A percentile compares a stretch with the other conserved stretches of the same genome.
Evolutionary conservation across 2,113 vertebrate genomes (phyloP).

Genomic region (Cyrtonyx montezumae): DNA sequence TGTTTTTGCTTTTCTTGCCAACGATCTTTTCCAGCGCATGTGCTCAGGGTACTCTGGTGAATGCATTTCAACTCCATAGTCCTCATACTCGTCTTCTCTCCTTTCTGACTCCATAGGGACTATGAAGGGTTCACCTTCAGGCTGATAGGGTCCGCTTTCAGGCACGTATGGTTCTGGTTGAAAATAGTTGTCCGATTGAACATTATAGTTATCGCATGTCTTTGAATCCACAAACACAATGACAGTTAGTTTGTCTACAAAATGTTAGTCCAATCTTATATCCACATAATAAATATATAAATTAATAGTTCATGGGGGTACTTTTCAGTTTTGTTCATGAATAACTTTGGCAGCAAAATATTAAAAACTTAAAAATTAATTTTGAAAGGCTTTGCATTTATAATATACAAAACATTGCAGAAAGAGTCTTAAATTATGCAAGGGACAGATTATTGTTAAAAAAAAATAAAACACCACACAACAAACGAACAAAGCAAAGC

Average conservation of each 20-base stretch:
- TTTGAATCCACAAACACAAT: slow-evolving; percentile 72
- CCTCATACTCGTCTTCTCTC: slow-evolving; percentile 86
- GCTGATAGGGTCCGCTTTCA: slow-evolving; percentile 84
- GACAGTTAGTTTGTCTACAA: slow-evolving; percentile 50
- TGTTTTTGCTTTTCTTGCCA: slow-evolving; percentile 76
- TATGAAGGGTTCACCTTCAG: slow-evolving; percentile 84
- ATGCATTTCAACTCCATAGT: slow-evolving; percentile 86
- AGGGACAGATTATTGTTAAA: not conserved
- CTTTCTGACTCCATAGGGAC: slow-evolving; percentile 82
- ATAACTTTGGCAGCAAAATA: slow-evolving; percentile 15
- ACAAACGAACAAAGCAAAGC: not conserved
- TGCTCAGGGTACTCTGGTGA: slow-evolving; percentile 74
- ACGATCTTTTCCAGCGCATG: slow-evolving; percentile 86
- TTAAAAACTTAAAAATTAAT: not conserved
- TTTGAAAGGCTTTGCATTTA: slow-evolving; percentile 39
- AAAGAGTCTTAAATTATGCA: slow-evolving; percentile 55
- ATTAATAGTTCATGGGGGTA: slow-evolving; percentile 34
- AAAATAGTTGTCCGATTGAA: slow-evolving; percentile 91
- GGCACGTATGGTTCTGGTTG: slow-evolving; percentile 89
- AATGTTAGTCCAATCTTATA: slow-evolving; percentile 54
- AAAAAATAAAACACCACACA: not conserved
- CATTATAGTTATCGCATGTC: slow-evolving; percentile 77
- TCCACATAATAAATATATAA: slow-evolving; percentile 67
- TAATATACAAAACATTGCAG: slow-evolving; percentile 57
- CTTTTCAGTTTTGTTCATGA: slow-evolving; percentile 3